Conservation (phyloP, 2,797 vertebrate genomes). For the Diplodus sargus region DNA sequence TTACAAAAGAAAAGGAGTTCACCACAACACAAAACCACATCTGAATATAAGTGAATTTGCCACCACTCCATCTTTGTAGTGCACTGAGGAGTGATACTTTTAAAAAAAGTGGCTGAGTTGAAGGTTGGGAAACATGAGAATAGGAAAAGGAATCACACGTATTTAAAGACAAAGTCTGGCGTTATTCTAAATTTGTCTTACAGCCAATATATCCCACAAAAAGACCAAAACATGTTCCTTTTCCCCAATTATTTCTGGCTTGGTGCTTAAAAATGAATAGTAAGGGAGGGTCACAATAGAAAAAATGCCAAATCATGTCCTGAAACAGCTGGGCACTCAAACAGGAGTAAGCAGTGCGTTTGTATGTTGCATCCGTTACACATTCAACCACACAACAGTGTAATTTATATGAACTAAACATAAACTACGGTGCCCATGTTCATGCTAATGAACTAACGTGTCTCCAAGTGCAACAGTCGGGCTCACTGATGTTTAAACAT, state of each 20-base stretch:
- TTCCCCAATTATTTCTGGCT: not conserved
- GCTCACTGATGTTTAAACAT: not conserved
- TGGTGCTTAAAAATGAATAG: too few species aligned
- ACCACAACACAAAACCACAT: constrained; percentile 56
- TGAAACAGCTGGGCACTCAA: not conserved
- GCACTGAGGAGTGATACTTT: constrained; percentile 3
- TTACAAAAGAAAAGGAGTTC: constrained; percentile 32
- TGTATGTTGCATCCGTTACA: not conserved
- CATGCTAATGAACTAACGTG: not conserved
- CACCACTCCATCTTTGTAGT: not conserved
- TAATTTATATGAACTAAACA: not conserved
- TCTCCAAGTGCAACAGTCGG: not conserved
- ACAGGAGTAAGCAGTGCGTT: not conserved
- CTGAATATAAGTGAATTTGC: constrained; percentile 6
- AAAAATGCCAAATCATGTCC: not conserved
- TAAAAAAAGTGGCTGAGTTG: constrained; percentile 15
- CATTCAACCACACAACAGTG: not conserved
- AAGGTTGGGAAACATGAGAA: not conserved
- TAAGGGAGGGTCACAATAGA: not conserved
- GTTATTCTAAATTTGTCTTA: constrained; percentile 6
- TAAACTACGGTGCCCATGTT: not conserved
- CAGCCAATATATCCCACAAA: not conserved
- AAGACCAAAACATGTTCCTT: not conserved
- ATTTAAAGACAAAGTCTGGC: constrained; percentile 1
- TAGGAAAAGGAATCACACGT: not conserved